These are phyloP conservation scores for Acanthosepion esculentum DNA, from an alignment of 2,888 invertebrate species.

Conservation along the genomic window DNA sequence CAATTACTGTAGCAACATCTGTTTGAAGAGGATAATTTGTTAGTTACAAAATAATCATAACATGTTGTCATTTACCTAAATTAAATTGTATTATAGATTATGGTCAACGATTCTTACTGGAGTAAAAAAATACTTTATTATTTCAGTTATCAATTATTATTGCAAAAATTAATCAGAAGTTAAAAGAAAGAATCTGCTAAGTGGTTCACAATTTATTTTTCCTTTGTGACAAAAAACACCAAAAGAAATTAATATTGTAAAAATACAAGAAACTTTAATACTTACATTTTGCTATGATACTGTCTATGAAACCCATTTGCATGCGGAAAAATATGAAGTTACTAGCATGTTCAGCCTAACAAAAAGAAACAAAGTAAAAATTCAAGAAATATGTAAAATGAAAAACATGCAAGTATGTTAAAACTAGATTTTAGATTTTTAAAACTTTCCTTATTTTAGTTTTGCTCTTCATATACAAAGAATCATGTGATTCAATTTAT, in stretches of 20 bases:
- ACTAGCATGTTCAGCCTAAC: slow-evolving; percentile 85
- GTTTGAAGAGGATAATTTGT: slow-evolving; percentile 59
- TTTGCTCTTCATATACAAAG: not conserved
- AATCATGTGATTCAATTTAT: not conserved
- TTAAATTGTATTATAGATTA: no score
- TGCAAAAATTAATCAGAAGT: no score
- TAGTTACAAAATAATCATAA: not conserved
- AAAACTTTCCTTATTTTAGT: not conserved
- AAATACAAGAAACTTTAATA: slow-evolving; percentile 52
- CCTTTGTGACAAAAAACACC: no score
- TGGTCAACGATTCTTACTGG: no score
- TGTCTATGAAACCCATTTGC: slow-evolving; percentile 94
- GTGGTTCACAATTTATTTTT: no score
- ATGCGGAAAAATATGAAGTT: slow-evolving; percentile 91
- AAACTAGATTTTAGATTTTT: not conserved
- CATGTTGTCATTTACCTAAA: no score
- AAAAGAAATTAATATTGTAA: not conserved
- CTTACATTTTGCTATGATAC: slow-evolving; percentile 95
- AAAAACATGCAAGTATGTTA: not conserved
- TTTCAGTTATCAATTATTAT: no score
- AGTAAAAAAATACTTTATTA: no score
- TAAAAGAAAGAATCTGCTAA: no score
- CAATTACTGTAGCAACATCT: slow-evolving; percentile 96
- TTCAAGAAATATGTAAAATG: not conserved
- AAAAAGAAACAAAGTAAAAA: slow-evolving; percentile 47